Conservation (phyloP, 1,140 invertebrate genomes). For the Copidosoma floridanum region DNA sequence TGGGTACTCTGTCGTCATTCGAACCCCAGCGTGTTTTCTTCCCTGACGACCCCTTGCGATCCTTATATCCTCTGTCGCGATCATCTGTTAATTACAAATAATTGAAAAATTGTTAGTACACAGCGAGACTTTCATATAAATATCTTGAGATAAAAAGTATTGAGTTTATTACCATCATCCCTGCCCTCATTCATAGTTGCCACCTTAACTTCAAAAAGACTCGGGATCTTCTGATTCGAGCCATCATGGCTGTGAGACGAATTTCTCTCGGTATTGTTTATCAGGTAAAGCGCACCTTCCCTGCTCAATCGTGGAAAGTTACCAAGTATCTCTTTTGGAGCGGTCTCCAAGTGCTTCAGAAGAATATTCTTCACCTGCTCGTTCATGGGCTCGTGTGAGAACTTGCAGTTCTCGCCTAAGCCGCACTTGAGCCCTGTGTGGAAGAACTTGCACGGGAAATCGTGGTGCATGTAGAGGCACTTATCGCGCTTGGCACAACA, state of each 20-base stretch:
- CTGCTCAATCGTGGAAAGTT: slow-evolving; percentile 80
- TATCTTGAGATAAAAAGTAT: neutral
- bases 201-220: slow-evolving; percentile 48
- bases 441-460: slow-evolving; percentile 97
- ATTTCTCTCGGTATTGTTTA: slow-evolving; percentile 68
- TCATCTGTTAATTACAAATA: slow-evolving; percentile 29
- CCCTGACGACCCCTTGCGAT: slow-evolving; percentile 34
- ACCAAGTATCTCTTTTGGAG: slow-evolving; percentile 85
- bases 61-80: slow-evolving; percentile 40
- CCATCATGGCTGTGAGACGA: slow-evolving; percentile 56
- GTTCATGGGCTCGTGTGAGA: slow-evolving; percentile 84
- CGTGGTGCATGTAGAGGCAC: slow-evolving; percentile 94
- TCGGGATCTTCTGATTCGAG: slow-evolving; percentile 49
- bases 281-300: slow-evolving; percentile 71
- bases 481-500: slow-evolving; percentile 94
- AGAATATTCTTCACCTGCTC: slow-evolving; percentile 58
- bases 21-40: slow-evolving; percentile 56
- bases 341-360: slow-evolving; percentile 82
- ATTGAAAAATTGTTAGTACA: neutral
- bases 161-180: slow-evolving; percentile 48
- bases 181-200: slow-evolving; percentile 36
- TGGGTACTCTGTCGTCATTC: slow-evolving; percentile 52
- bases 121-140: too few relatives aligned
- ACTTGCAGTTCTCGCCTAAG: slow-evolving; percentile 83
- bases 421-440: slow-evolving; percentile 88